Percentiles rank a stretch among this genome's conserved stretches.
phyloP scores from a whole-genome alignment of 2,113 vertebrate species.

The Donacobius atricapilla region DNA sequence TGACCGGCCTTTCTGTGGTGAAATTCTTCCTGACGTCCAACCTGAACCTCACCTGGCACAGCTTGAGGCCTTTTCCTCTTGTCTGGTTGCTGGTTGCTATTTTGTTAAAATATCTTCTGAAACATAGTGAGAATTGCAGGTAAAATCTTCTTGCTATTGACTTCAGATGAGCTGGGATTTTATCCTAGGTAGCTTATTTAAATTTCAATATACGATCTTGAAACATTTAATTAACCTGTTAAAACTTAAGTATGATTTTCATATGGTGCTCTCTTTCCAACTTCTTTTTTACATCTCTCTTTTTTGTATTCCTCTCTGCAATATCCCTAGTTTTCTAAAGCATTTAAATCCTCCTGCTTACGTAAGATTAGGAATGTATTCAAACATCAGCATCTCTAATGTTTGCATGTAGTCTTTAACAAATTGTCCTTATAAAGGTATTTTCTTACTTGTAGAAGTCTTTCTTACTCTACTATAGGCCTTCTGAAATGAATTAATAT shows the following conservation, averaged over 20 bases:
- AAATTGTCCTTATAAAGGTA: neutral
- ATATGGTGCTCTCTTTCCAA: constrained; percentile 45
- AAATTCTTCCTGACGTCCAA: neutral
- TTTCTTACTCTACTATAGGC: neutral
- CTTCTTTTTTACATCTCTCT: neutral
- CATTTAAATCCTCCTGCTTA: neutral
- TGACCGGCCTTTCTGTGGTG: neutral
- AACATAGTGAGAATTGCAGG: neutral
- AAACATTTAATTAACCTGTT: neutral
- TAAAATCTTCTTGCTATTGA: neutral
- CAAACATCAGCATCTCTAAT: neutral
- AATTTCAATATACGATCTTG: neutral
- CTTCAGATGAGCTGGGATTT: neutral
- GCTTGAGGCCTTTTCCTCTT: neutral
- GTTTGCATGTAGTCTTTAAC: neutral
- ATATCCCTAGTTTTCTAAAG: neutral
- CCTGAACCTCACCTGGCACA: neutral
- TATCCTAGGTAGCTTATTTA: neutral
- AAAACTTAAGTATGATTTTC: constrained; percentile 34
- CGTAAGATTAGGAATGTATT: neutral
- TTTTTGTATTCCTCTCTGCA: neutral
- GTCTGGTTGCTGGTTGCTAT: neutral
- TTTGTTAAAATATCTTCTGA: neutral
- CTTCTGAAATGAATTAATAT: neutral
- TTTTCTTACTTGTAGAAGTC: neutral